A percentile compares a stretch with the other conserved stretches of the same genome.
Evolutionary conservation across 2,888 invertebrate species (phyloP).

Genomic region (Lydus trimaculatus): DNA sequence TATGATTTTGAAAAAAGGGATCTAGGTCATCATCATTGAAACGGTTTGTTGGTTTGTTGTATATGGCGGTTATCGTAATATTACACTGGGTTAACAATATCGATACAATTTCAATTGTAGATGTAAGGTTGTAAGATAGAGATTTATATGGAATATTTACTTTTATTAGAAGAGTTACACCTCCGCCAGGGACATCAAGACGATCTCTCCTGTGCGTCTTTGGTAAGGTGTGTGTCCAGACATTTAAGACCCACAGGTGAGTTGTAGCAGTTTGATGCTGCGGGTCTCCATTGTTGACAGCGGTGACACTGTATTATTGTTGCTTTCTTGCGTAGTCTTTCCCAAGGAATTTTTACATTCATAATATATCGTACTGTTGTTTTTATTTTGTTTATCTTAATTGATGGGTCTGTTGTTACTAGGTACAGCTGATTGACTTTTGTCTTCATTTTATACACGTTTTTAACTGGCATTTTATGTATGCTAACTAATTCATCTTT

Average conservation of each 20-base stretch:
- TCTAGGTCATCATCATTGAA: background rate
- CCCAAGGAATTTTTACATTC: too few species aligned
- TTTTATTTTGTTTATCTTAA: too few species aligned
- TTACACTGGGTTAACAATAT: background rate
- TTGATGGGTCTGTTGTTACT: too few species aligned
- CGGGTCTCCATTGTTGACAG: constrained; percentile 9
- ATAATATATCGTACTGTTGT: too few species aligned
- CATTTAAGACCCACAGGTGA: constrained; percentile 2
- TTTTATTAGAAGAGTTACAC: constrained; percentile 10
- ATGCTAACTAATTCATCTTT: too few species aligned
- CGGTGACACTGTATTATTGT: constrained; percentile 1
- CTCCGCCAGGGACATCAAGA: background rate
- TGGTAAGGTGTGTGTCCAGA: background rate
- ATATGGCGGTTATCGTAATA: background rate
- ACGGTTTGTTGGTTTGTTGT: background rate
- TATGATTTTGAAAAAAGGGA: background rate
- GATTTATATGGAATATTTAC: background rate
- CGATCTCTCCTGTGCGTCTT: background rate
- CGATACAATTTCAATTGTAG: background rate
- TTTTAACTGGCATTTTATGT: too few species aligned
- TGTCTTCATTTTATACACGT: too few species aligned
- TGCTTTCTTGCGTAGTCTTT: background rate
- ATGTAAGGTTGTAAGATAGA: background rate
- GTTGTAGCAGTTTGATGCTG: constrained; percentile 4
- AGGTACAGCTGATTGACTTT: too few species aligned